Conservation (phyloP, 2,888 invertebrate genomes). For the Anthophora plumipes region DNA sequence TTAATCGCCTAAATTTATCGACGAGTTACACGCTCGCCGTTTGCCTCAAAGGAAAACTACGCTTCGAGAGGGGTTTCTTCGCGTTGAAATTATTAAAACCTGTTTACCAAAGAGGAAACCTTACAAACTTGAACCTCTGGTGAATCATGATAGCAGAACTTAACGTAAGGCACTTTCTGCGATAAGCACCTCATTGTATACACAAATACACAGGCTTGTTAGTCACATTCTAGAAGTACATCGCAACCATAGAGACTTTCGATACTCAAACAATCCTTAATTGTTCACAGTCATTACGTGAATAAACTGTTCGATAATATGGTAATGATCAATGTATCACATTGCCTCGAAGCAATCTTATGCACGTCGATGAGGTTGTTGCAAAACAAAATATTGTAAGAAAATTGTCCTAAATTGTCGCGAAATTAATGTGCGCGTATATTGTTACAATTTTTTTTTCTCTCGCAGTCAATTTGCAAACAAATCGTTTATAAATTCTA, state of each 20-base stretch:
- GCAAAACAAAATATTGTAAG: conserved; percentile 9
- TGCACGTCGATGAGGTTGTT: background rate
- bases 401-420: conserved; percentile 17
- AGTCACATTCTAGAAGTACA: conserved; percentile 10
- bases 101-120: background rate
- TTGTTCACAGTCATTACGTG: background rate
- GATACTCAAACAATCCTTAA: background rate
- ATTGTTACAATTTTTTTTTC: background rate
- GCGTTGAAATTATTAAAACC: conserved; percentile 6
- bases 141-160: conserved; percentile 27
- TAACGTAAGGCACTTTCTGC: conserved; percentile 51
- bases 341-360: background rate
- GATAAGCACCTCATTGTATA: conserved; percentile 47
- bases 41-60: background rate
- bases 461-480: background rate
- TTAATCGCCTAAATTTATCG: conserved; percentile 1
- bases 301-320: background rate
- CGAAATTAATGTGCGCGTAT: background rate
- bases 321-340: background rate
- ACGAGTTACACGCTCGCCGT: background rate
- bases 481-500: conserved; percentile 9
- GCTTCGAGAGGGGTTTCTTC: too few species aligned
- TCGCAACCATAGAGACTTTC: background rate
- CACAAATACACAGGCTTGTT: conserved; percentile 25
- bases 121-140: conserved; percentile 4